These are phyloP conservation scores for Dryas iulia DNA, from an alignment of 1,140 invertebrate genomes.

Conservation along the genomic window DNA sequence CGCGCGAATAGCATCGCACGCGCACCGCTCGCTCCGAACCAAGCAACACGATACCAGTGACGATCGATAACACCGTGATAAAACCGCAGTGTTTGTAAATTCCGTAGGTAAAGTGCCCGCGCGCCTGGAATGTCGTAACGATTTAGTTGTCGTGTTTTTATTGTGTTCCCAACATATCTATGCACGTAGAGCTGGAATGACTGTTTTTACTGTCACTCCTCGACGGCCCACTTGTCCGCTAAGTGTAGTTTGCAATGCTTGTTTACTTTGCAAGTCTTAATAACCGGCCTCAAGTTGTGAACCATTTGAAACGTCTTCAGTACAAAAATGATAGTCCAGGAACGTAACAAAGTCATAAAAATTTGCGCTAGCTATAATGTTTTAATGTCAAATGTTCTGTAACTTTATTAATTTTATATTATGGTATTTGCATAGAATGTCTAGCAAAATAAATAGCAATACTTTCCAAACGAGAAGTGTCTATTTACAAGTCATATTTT, in stretches of 20 bases:
- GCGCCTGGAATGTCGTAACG: slow-evolving; percentile 45
- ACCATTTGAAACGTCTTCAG: not conserved
- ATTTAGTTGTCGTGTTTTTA: slow-evolving; percentile 45
- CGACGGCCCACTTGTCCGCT: slow-evolving; percentile 12
- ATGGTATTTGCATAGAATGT: not conserved
- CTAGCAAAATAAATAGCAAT: not conserved
- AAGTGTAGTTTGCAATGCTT: slow-evolving; percentile 7
- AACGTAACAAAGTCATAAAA: not conserved
- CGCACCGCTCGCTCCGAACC: slow-evolving; percentile 24
- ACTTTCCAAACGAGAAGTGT: slow-evolving; percentile 8
- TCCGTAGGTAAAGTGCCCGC: slow-evolving; percentile 47
- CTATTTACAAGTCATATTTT: slow-evolving; percentile 28
- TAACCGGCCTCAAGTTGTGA: slow-evolving; percentile 3
- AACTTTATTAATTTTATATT: not conserved
- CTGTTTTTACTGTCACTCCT: slow-evolving; percentile 14
- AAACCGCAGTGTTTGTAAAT: slow-evolving; percentile 37
- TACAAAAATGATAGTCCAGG: not conserved
- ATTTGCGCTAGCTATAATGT: not conserved
- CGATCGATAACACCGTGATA: slow-evolving; percentile 42
- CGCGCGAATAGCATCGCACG: slow-evolving; percentile 52
- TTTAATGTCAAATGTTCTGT: not conserved
- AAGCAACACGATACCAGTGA: slow-evolving; percentile 37
- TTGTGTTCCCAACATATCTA: slow-evolving; percentile 23
- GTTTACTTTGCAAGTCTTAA: slow-evolving; percentile 13
- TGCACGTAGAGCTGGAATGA: slow-evolving; percentile 7